Evolutionary conservation across 1,140 invertebrate species (phyloP).

Genomic region (Rhagoletis pomonella): DNA sequence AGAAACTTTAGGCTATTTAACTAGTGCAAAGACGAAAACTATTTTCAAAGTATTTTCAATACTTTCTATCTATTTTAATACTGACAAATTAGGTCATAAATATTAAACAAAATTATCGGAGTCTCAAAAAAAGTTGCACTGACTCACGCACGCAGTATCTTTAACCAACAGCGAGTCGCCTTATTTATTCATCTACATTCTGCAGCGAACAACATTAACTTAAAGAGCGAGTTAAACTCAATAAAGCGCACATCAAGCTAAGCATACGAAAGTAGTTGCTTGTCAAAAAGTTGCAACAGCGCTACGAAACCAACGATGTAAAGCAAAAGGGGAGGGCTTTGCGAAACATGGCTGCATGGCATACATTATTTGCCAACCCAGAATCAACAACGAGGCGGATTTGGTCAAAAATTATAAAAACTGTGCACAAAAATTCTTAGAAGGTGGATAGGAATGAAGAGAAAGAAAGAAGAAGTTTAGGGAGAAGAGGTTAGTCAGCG

Average conservation of each 20-base stretch:
- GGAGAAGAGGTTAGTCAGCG: background rate
- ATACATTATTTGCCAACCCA: background rate
- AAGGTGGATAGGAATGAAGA: background rate
- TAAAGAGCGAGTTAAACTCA: conserved; percentile 37
- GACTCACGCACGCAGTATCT: background rate
- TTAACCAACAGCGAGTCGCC: background rate
- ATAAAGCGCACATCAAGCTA: conserved; percentile 45
- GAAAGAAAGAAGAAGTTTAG: background rate
- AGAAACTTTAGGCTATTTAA: no score
- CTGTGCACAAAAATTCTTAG: background rate
- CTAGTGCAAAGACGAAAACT: no score
- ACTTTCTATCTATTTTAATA: background rate
- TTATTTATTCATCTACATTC: conserved; percentile 38
- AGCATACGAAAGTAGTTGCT: conserved; percentile 40
- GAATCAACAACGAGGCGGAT: background rate
- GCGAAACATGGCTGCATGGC: background rate
- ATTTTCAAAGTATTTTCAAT: background rate
- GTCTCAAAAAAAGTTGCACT: background rate
- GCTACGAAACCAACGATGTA: background rate
- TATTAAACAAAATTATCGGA: conserved; percentile 42
- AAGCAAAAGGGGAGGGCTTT: background rate
- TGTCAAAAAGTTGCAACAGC: background rate
- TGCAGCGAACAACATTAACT: conserved; percentile 17
- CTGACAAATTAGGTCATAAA: conserved; percentile 33
- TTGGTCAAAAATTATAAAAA: background rate